A percentile compares a stretch with the other conserved stretches of the same genome.
phyloP scores from a whole-genome alignment of 2,797 vertebrate species.

The Pelochelys cantorii region DNA sequence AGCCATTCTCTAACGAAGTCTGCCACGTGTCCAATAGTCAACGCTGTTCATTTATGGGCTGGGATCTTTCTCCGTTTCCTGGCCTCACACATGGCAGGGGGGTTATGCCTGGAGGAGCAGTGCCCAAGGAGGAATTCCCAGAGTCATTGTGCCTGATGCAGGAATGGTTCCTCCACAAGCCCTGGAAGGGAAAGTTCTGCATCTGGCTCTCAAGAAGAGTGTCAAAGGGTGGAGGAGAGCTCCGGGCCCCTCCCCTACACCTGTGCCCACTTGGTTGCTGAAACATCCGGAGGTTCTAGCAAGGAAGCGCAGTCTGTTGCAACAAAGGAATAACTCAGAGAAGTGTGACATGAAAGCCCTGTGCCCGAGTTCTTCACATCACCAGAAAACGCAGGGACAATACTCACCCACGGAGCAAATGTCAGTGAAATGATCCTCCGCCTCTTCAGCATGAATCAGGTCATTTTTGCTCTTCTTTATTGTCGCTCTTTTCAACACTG shows the following conservation, averaged over 20 bases:
- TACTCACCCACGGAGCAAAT: slow-evolving; percentile 95
- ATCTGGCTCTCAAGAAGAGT: background rate
- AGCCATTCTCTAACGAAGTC: background rate
- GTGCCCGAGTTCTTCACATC: slow-evolving; percentile 38
- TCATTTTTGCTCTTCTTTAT: slow-evolving; percentile 95
- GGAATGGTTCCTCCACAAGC: background rate
- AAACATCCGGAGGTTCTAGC: background rate
- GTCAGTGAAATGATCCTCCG: slow-evolving; percentile 94
- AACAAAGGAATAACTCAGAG: background rate
- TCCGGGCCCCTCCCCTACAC: background rate
- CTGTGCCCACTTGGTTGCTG: background rate
- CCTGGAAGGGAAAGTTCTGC: background rate
- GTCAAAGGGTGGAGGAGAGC: background rate
- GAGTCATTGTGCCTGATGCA: background rate
- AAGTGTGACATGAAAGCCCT: background rate
- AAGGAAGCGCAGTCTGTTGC: slow-evolving; percentile 11
- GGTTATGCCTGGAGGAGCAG: background rate
- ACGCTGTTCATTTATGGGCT: background rate
- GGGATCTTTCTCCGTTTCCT: background rate
- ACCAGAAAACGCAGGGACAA: background rate
- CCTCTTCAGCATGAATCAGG: slow-evolving; percentile 95
- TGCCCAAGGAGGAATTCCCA: slow-evolving; percentile 7
- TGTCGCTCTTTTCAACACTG: slow-evolving; percentile 95
- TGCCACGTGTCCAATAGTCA: background rate
- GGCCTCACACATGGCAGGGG: background rate